Evolutionary conservation across 1,140 invertebrate species (phyloP).

Genomic region (Caerostris extrusa): DNA sequence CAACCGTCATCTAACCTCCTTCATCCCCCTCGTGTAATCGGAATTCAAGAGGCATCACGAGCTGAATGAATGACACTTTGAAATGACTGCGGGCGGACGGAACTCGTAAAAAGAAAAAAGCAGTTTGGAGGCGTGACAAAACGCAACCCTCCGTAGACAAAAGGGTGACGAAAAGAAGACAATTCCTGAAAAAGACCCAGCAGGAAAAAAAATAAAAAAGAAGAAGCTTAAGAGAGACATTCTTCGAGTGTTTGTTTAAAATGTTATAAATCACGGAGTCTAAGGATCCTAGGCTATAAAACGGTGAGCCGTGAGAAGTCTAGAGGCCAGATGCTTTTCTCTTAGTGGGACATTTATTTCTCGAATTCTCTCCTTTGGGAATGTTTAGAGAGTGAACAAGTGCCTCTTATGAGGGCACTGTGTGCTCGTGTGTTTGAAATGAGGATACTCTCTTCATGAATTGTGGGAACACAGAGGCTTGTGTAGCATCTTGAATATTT

Average conservation of each 20-base stretch:
- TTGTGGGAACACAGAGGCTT: no score
- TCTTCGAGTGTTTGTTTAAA: conserved; percentile 53
- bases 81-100: conserved; percentile 36
- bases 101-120: conserved; percentile 10
- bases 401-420: no score
- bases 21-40: not conserved
- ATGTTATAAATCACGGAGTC: conserved; percentile 63
- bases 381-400: no score
- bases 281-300: conserved; percentile 24
- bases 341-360: no score
- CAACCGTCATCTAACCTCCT: conserved; percentile 7
- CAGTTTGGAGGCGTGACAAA: conserved; percentile 43
- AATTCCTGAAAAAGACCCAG: not conserved
- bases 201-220: conserved; percentile 5
- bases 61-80: conserved; percentile 41
- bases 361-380: no score
- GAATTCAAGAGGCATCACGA: conserved; percentile 21
- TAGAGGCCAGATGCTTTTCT: no score
- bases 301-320: not conserved
- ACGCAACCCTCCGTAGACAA: conserved; percentile 22
- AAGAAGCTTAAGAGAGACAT: conserved; percentile 49
- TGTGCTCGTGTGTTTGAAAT: no score
- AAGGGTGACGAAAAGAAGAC: conserved; percentile 12
- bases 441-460: no score
- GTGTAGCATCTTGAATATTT: no score